phyloP scores from a whole-genome alignment of 2,113 vertebrate genomes.

The Pristiophorus japonicus region DNA sequence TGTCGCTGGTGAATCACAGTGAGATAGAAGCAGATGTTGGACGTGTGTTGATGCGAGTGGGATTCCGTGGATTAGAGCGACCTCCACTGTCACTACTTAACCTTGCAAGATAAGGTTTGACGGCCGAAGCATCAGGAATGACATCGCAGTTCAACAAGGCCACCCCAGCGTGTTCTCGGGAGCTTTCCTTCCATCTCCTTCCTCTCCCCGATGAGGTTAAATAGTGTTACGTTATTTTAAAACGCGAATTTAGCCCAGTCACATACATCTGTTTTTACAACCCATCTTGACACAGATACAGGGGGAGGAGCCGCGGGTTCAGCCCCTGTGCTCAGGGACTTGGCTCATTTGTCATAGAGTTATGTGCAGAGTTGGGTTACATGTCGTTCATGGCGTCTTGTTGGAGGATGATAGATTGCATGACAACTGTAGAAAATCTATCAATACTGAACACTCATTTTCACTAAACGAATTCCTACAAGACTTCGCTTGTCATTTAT shows the following conservation, averaged over 20 bases:
- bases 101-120: not conserved
- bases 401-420: not conserved
- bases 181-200: not conserved
- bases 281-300: not conserved
- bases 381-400: not conserved
- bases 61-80: constrained; percentile 20
- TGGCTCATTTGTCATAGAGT: not conserved
- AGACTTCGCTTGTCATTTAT: not conserved
- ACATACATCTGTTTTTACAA: not conserved
- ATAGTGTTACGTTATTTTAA: not conserved
- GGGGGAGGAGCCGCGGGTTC: not conserved
- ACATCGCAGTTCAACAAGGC: not conserved
- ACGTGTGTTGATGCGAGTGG: not conserved
- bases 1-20: not conserved
- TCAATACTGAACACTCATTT: not conserved
- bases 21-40: not conserved
- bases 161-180: not conserved
- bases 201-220: not conserved
- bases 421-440: not conserved
- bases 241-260: not conserved
- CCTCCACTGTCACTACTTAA: constrained; percentile 20
- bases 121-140: not conserved
- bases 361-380: not conserved
- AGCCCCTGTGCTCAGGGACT: no score
- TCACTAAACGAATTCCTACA: not conserved